These are phyloP conservation scores for Nephrocerus scutellatus DNA, from an alignment of 2,888 invertebrate genomes.

Conservation along the genomic window DNA sequence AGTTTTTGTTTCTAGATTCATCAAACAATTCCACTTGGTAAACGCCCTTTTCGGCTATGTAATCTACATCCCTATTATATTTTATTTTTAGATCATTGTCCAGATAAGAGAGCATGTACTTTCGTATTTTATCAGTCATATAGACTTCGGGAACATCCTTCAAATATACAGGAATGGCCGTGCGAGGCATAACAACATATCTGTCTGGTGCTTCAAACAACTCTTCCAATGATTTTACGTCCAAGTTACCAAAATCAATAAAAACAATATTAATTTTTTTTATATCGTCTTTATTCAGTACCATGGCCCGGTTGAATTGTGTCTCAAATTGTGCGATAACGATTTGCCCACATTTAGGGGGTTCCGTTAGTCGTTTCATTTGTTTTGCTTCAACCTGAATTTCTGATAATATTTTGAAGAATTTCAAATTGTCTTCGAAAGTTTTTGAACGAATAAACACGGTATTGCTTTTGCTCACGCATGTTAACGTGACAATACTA, in stretches of 20 bases:
- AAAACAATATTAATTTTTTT: conserved; percentile 33
- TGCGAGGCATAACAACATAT: conserved; percentile 28
- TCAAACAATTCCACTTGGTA: conserved; percentile 33
- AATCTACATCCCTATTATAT: conserved; percentile 29
- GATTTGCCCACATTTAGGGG: conserved; percentile 35
- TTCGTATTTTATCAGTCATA: conserved; percentile 31
- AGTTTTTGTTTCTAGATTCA: conserved; percentile 26
- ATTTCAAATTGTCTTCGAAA: conserved; percentile 27
- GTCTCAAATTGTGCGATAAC: conserved; percentile 32
- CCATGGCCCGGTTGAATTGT: conserved; percentile 35
- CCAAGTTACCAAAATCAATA: conserved; percentile 41
- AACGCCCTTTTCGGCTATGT: conserved; percentile 23
- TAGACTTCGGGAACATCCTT: conserved; percentile 34
- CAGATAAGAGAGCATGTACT: conserved; percentile 31
- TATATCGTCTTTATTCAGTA: conserved; percentile 30
- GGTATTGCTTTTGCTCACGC: conserved; percentile 38
- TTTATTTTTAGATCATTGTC: conserved; percentile 29
- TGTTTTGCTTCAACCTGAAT: conserved; percentile 25
- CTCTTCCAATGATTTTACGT: conserved; percentile 27
- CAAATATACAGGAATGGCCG: conserved; percentile 33
- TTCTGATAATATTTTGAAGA: conserved; percentile 27
- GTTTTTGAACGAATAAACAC: conserved; percentile 38
- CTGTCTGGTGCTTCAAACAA: conserved; percentile 31
- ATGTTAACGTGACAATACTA: conserved; percentile 32
- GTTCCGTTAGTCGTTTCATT: conserved; percentile 21